A percentile compares a stretch with the other conserved stretches of the same genome.
These are phyloP conservation scores for Empis livida DNA, from an alignment of 2,888 invertebrate genomes.

Conservation along the genomic window DNA sequence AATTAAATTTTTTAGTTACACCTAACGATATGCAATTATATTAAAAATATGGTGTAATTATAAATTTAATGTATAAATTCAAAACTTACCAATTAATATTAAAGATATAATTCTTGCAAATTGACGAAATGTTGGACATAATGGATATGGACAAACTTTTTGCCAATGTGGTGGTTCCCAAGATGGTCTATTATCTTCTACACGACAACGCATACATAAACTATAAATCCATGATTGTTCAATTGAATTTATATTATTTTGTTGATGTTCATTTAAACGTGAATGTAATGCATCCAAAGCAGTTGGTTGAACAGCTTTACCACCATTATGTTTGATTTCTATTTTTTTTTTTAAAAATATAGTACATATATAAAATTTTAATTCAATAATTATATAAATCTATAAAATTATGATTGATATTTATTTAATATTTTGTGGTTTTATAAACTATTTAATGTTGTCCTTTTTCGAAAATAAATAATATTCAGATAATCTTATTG, in stretches of 20 bases:
- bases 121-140: conserved; percentile 74
- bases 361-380: too few relatives aligned
- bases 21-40: too few relatives aligned
- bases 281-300: conserved; percentile 28
- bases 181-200: conserved; percentile 58
- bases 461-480: too few relatives aligned
- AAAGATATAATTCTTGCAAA: conserved; percentile 65
- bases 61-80: too few relatives aligned
- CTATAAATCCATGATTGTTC: conserved; percentile 66
- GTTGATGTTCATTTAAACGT: conserved; percentile 23
- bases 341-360: too few relatives aligned
- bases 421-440: too few relatives aligned
- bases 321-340: conserved; percentile 25
- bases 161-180: conserved; percentile 77
- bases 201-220: conserved; percentile 66
- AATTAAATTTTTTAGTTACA: too few relatives aligned
- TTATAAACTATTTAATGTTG: too few relatives aligned
- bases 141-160: conserved; percentile 67
- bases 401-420: too few relatives aligned
- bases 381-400: too few relatives aligned
- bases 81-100: conserved; percentile 49
- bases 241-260: conserved; percentile 19
- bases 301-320: conserved; percentile 9
- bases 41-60: too few relatives aligned
- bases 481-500: too few relatives aligned